Conservation (phyloP, 2,797 vertebrate genomes). For the Gymnothorax javanicus region DNA sequence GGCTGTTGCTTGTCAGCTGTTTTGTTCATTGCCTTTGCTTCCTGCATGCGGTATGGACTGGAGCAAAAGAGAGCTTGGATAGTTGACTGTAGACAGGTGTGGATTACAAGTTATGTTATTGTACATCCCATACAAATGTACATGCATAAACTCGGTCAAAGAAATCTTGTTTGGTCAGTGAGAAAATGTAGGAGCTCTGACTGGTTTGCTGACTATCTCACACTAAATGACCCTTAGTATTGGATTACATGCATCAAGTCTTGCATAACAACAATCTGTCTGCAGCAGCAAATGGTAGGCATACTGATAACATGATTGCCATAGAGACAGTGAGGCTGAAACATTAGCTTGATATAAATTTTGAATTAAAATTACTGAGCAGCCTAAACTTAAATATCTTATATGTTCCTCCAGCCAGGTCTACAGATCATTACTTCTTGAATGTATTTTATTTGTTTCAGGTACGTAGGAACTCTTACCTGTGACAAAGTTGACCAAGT, state of each 20-base stretch:
- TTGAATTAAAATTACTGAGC: not conserved
- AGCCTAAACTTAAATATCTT: not conserved
- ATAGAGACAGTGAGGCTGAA: not conserved
- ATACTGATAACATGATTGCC: not conserved
- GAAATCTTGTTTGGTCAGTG: not conserved
- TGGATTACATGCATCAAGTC: not conserved
- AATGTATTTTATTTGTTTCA: not conserved
- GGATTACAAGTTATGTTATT: not conserved
- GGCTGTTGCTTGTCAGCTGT: not conserved
- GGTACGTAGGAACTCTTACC: constrained; percentile 70
- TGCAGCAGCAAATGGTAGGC: not conserved
- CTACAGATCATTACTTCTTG: not conserved
- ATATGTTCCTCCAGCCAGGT: not conserved
- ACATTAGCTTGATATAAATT: not conserved
- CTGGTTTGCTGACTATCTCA: not conserved
- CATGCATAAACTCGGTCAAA: not conserved
- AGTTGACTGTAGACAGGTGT: not conserved
- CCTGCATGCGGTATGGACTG: not conserved
- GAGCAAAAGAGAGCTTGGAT: not conserved
- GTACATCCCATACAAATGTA: not conserved
- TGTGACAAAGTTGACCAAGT: constrained; percentile 80
- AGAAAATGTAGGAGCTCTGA: not conserved
- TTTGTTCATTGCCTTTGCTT: not conserved
- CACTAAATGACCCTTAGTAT: not conserved
- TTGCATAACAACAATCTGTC: not conserved